Evolutionary conservation across 2,797 vertebrate species (phyloP), one percentile per base, ranked within the genome.

Genomic region (Alca torda): DNA sequence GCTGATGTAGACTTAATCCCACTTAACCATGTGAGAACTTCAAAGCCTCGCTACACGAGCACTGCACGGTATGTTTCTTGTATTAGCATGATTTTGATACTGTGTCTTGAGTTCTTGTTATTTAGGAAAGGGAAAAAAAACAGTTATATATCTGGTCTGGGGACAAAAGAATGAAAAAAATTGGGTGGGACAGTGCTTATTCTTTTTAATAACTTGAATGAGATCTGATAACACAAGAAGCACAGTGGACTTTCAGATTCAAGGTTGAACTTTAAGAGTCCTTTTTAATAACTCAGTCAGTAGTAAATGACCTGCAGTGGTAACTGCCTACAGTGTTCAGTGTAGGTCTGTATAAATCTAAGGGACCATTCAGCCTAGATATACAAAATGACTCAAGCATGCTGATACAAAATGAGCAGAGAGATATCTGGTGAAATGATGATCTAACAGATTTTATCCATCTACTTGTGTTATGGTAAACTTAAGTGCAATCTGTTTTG

Each of bases 31-130:
- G 97, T 98, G 79, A 93, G 87, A 87, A 97, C 64, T 43, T 67
- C 95, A 48, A 70, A 96, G 18, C 97, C 95, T 30, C 46, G 11
- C 4, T 95, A 96, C 74, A 93, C 96, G 20, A 93, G 65, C 17
- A 96, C 97, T 54, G 87, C 96, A 35, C 18, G 76, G 98, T 98
- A 93, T 95, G 97, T 97, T 84, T 81, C 39, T 23, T 37, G 69
- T 64, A 28, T 37, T 57, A 51, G 41, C 3, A 12, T 12, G 24
- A 30, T 13, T 92, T 84, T 84, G 35, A 39, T 75, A 39, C 15
- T 75, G 21, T 15, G 8, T 53, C 28, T 79, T 64, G 39, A 48
- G 19, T 70, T 89, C 63, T 60, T 78, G 21, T 69, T 77, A n/a
- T 11, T 59, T 56, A 25, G 31, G 30, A 81, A 90, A 64, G 18